Percentiles rank a stretch among this genome's conserved stretches.
phyloP scores from a whole-genome alignment of 1,140 invertebrate species.

The Trissolcus basalis region DNA sequence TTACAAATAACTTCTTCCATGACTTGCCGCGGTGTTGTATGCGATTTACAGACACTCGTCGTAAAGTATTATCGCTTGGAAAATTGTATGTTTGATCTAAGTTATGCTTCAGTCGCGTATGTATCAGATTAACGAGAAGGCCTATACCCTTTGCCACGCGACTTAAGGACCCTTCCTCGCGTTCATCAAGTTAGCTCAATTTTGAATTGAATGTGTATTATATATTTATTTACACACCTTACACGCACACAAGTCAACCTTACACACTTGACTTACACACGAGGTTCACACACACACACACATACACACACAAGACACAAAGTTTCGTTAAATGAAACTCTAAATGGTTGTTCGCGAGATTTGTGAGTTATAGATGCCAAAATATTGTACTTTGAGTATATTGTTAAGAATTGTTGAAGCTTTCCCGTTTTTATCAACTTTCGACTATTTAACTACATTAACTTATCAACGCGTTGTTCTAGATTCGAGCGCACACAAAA shows the following conservation, averaged over 20 bases:
- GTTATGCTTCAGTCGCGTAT: slow-evolving; percentile 43
- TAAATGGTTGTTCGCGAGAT: slow-evolving; percentile 72
- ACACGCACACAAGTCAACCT: slow-evolving; percentile 11
- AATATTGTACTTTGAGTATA: slow-evolving; percentile 69
- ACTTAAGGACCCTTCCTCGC: slow-evolving; percentile 11
- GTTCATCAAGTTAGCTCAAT: slow-evolving; percentile 56
- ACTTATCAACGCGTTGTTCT: slow-evolving; percentile 53
- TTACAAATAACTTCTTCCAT: slow-evolving; percentile 52
- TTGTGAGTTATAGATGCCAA: slow-evolving; percentile 72
- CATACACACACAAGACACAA: slow-evolving; percentile 26
- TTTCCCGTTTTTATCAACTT: slow-evolving; percentile 72
- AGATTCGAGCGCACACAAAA: slow-evolving; percentile 42
- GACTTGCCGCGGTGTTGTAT: slow-evolving; percentile 36
- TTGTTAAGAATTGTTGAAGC: slow-evolving; percentile 73
- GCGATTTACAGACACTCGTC: slow-evolving; percentile 40
- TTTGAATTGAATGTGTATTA: slow-evolving; percentile 60
- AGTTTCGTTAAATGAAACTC: slow-evolving; percentile 66
- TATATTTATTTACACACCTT: slow-evolving; percentile 62
- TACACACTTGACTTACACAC: too few species aligned
- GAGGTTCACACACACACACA: slow-evolving; percentile 7
- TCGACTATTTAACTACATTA: slow-evolving; percentile 68
- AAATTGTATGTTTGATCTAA: slow-evolving; percentile 50
- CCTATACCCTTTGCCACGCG: slow-evolving; percentile 31
- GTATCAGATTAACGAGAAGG: slow-evolving; percentile 45
- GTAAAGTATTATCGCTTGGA: slow-evolving; percentile 57